Evolutionary conservation across 2,888 invertebrate species (phyloP).

Genomic region (Tyria jacobaeae): DNA sequence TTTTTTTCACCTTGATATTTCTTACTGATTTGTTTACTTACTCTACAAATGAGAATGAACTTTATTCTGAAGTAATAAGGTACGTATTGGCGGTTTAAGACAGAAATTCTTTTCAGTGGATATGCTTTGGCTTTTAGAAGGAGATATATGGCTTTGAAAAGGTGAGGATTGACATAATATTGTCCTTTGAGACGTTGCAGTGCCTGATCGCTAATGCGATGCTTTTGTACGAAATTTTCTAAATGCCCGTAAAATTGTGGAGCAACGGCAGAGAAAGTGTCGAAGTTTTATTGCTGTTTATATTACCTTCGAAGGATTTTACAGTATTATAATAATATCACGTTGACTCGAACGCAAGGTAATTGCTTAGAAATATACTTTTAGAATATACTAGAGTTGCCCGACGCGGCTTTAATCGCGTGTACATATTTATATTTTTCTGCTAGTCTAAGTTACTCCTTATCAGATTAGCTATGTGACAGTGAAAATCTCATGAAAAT

Average conservation of each 20-base stretch:
- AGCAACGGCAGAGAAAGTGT: conserved; percentile 32
- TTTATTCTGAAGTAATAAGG: conserved; percentile 42
- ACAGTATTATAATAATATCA: not conserved
- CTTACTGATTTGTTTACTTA: conserved; percentile 42
- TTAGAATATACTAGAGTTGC: too few species aligned
- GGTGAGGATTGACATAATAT: conserved; percentile 73
- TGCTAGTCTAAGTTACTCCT: too few species aligned
- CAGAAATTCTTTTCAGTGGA: conserved; percentile 66
- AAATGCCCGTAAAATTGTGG: conserved; percentile 49
- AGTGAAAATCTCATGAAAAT: too few species aligned
- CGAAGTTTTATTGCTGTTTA: conserved; percentile 30
- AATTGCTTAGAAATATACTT: too few species aligned
- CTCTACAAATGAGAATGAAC: conserved; percentile 32
- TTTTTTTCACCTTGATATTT: conserved; percentile 55
- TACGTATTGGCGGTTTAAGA: conserved; percentile 35
- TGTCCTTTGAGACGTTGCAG: conserved; percentile 62
- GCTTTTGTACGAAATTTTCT: conserved; percentile 49
- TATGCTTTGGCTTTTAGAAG: conserved; percentile 57
- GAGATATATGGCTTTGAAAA: conserved; percentile 69
- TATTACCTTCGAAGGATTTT: conserved; percentile 26
- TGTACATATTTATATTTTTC: too few species aligned
- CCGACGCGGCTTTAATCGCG: too few species aligned
- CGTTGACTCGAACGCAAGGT: not conserved
- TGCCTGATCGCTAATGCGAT: conserved; percentile 46
- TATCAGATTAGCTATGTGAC: too few species aligned